phyloP scores from a whole-genome alignment of 2,797 vertebrate genomes.

The Prionace glauca region DNA sequence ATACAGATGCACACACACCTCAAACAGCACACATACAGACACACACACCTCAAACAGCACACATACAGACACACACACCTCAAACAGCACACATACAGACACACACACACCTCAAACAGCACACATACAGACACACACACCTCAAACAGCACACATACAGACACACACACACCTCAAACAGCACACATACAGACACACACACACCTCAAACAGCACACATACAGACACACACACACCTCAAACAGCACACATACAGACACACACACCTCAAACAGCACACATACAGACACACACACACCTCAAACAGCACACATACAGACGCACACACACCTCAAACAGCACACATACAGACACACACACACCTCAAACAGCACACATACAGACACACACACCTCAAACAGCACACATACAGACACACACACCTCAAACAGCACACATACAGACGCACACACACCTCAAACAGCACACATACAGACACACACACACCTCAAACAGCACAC shows the following conservation, averaged over 20 bases:
- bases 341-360: background rate
- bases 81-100: background rate
- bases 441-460: background rate
- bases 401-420: background rate
- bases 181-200: too few species aligned
- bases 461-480: background rate
- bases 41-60: background rate
- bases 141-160: background rate
- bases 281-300: background rate
- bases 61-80: background rate
- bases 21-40: background rate
- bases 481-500: background rate
- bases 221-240: background rate
- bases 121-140: too few species aligned
- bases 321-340: background rate
- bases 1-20: background rate
- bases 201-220: background rate
- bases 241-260: too few species aligned
- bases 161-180: background rate
- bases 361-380: background rate
- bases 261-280: background rate
- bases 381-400: background rate
- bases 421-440: background rate
- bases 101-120: background rate
- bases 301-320: background rate